Evolutionary conservation across 2,888 invertebrate genomes (phyloP).

Genomic region (Graphium colonna): DNA sequence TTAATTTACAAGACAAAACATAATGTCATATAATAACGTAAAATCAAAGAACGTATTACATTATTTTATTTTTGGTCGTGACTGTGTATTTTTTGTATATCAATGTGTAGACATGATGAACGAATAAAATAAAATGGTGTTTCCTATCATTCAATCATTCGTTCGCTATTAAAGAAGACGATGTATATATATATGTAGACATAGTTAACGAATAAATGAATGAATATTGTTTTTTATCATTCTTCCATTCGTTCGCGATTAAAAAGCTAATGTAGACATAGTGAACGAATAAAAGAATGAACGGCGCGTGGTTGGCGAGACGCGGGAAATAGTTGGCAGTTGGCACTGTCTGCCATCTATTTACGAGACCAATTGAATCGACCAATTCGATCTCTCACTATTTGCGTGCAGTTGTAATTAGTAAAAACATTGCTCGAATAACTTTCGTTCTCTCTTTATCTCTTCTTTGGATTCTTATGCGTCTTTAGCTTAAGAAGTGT

Average conservation of each 20-base stretch:
- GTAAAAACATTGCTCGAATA: constrained; percentile 26
- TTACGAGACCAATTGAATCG: constrained; percentile 46
- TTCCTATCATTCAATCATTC: not conserved
- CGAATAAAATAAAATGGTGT: too few relatives aligned
- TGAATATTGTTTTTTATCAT: too few relatives aligned
- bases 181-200: too few relatives aligned
- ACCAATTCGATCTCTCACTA: constrained; percentile 45
- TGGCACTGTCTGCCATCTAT: constrained; percentile 38
- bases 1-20: too few relatives aligned
- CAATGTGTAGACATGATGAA: too few relatives aligned
- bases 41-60: too few relatives aligned
- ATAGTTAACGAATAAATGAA: too few relatives aligned
- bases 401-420: constrained; percentile 34
- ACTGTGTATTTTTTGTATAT: too few relatives aligned
- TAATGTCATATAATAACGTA: too few relatives aligned
- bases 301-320: constrained; percentile 40
- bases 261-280: constrained; percentile 20
- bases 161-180: too few relatives aligned
- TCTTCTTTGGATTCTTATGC: not conserved
- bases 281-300: constrained; percentile 18
- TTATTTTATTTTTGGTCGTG: too few relatives aligned
- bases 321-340: constrained; percentile 52
- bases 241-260: not conserved
- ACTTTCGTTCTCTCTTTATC: constrained; percentile 10
- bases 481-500: too few relatives aligned